Evolutionary conservation across 2,113 vertebrate genomes (phyloP).

Genomic region (Protobothrops mucrosquamatus): DNA sequence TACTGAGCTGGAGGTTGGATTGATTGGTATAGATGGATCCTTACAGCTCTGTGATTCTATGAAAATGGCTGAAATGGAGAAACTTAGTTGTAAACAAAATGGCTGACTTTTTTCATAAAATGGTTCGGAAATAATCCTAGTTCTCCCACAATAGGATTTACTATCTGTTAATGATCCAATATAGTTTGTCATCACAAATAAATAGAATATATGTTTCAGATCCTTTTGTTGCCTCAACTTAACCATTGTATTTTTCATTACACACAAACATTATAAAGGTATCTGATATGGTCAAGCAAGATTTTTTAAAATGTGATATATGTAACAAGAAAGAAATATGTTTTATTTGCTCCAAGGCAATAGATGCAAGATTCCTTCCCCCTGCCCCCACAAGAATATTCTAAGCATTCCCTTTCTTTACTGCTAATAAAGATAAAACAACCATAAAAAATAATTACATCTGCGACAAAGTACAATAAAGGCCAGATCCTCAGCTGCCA

Average conservation of each 20-base stretch:
- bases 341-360: background rate
- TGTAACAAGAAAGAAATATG: background rate
- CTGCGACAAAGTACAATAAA: constrained; percentile 30
- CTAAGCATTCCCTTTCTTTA: constrained; percentile 12
- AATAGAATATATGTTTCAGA: background rate
- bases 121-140: background rate
- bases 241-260: background rate
- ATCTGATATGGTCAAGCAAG: background rate
- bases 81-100: background rate
- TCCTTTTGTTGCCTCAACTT: background rate
- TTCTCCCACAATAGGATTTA: background rate
- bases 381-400: background rate
- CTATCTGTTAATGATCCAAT: background rate
- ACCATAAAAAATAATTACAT: constrained; percentile 33
- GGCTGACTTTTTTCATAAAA: background rate
- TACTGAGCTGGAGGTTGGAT: background rate
- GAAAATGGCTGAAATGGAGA: background rate
- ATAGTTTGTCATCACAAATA: background rate
- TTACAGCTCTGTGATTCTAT: background rate
- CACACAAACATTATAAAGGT: background rate
- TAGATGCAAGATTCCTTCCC: background rate
- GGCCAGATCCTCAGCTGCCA: background rate
- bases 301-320: background rate
- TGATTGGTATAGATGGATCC: background rate
- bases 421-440: constrained; percentile 35